Base-by-base conservation (phyloP, 1,140 invertebrate genomes). In the Portunus trituberculatus region DNA sequence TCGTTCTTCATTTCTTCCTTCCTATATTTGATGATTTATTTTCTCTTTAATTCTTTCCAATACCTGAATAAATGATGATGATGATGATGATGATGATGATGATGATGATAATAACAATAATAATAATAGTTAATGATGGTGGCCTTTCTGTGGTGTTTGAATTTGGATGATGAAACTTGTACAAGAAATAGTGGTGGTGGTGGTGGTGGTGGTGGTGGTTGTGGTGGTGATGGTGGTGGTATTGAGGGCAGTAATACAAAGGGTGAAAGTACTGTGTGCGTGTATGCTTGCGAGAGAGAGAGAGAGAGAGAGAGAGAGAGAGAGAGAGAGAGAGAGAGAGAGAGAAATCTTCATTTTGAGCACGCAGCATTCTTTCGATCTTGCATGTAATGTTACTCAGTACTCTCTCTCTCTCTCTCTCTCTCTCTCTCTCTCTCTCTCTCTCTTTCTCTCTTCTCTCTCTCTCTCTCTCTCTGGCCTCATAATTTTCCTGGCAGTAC, bases 41-140 rank as follows among this genome's bases (percentile, higher is more conserved):
- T 87, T 89, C 87, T 39, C 87, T 89, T 46, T 48, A 32, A 25
- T 46, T 89, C 87, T 89, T 46, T 45, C 87, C n/a, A 20, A 31
- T 46, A 31, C 87, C 46, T 46, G 12, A 6, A 89, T n/a, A 45
- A 2, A 45, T 45, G 8, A 1, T 59, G 8, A 16, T 59, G 8
- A 20, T 59, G 8, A 20, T 59, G 8, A 20, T 59, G 8, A 20
- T 59, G 8, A 59, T 59, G 8, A 20, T 59, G 8, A 20, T 10
- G 8, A 20, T 10, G 8, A 59, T 10, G 8, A 59, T 10, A 39
- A 59, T 1, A 59, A 59, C 20, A 59, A 20, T 10, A 20, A 59
- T 10, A 59, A 59, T 10, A 59, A 0, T 59, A 59, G 8, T 20
- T 59, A 59, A 20, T 59, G 52, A 39, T 39, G 6, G 39, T 39